Evolutionary conservation across 2,888 invertebrate genomes (phyloP).

Genomic region (Cheiracanthium punctorium): DNA sequence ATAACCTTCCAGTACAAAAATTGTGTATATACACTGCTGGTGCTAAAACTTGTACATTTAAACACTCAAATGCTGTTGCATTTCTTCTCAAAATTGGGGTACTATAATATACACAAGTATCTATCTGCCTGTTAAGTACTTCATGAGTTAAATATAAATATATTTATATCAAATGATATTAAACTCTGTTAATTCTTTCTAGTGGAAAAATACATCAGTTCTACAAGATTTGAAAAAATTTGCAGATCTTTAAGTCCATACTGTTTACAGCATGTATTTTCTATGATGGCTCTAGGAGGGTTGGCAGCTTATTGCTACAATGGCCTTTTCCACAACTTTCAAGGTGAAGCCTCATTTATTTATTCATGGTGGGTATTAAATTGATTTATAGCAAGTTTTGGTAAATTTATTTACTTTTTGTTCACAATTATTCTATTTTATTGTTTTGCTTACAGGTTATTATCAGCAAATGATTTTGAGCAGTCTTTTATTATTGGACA

Average conservation of each 20-base stretch:
- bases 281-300: slow-evolving; percentile 25
- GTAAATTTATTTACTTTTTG: background rate
- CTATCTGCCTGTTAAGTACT: background rate
- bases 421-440: background rate
- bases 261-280: slow-evolving; percentile 41
- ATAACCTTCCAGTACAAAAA: no score
- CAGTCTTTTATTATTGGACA: slow-evolving; percentile 44
- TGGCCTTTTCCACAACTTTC: slow-evolving; percentile 40
- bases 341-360: slow-evolving; percentile 23
- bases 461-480: slow-evolving; percentile 38
- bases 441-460: slow-evolving; percentile 9
- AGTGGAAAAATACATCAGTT: slow-evolving; percentile 44
- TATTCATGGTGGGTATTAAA: slow-evolving; percentile 31
- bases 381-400: background rate
- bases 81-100: background rate
- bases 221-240: slow-evolving; percentile 50
- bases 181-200: background rate
- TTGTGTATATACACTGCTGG: background rate
- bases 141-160: background rate
- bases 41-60: background rate
- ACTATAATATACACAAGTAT: background rate
- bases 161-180: background rate
- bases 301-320: slow-evolving; percentile 30
- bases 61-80: background rate
- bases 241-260: slow-evolving; percentile 39